Conservation (phyloP, 2,888 invertebrate species). For the Agonopterix heracliana region DNA sequence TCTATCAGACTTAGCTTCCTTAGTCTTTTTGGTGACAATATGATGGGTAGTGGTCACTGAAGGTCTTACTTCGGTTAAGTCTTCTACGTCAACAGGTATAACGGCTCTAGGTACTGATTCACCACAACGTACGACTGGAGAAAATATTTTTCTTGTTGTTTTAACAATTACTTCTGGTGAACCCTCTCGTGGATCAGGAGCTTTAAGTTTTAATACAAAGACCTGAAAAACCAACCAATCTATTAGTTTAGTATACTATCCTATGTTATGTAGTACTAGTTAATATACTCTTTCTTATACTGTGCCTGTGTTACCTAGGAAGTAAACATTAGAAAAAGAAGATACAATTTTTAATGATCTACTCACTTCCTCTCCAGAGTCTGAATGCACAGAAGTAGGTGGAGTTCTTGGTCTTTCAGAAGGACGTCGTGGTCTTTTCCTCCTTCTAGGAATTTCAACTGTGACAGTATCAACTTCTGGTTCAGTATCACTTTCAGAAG, state of each 20-base stretch:
- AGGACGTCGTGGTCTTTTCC: constrained; percentile 57
- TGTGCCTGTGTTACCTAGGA: not conserved
- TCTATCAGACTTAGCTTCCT: constrained; percentile 29
- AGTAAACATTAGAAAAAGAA: not conserved
- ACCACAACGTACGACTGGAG: constrained; percentile 79
- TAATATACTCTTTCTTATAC: too few relatives aligned
- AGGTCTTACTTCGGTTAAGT: constrained; percentile 54
- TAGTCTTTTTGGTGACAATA: constrained; percentile 24
- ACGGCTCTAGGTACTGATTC: constrained; percentile 71
- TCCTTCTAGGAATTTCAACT: constrained; percentile 66
- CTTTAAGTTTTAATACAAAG: constrained; percentile 60
- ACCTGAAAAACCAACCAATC: constrained; percentile 33
- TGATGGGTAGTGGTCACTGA: constrained; percentile 17
- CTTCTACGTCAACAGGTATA: constrained; percentile 61
- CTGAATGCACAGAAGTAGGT: constrained; percentile 60
- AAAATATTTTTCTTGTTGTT: constrained; percentile 87
- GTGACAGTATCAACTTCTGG: constrained; percentile 68
- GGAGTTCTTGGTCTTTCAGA: constrained; percentile 67
- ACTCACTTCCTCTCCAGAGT: constrained; percentile 65
- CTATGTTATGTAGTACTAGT: too few relatives aligned
- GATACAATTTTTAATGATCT: not conserved
- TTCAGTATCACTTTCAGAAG: constrained; percentile 68
- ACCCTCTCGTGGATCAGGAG: constrained; percentile 53
- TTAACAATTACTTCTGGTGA: constrained; percentile 84
- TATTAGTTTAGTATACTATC: constrained; percentile 1